Conservation (phyloP, 1,140 invertebrate species). For the Diorhabda sublineata region DNA sequence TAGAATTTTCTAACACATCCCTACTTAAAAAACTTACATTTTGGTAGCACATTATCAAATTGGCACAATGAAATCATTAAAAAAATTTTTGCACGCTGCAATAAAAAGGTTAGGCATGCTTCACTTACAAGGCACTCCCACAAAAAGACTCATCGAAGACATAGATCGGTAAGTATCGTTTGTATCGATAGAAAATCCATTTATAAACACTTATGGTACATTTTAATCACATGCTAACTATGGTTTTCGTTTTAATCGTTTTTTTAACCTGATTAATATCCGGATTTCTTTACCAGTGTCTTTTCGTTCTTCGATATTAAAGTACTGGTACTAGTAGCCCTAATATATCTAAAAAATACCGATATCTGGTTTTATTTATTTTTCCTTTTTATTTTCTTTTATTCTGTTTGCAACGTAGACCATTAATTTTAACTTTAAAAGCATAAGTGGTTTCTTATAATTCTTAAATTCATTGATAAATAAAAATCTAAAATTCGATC, state of each 20-base stretch:
- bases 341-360: neutral
- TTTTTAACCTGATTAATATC: neutral
- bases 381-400: neutral
- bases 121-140: constrained; percentile 65
- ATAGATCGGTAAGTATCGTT: constrained; percentile 64
- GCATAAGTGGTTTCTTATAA: too few relatives aligned
- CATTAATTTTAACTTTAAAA: too few relatives aligned
- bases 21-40: neutral
- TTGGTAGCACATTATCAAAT: neutral
- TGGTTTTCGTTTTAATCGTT: neutral
- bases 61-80: constrained; percentile 7
- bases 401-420: constrained; percentile 22
- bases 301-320: neutral
- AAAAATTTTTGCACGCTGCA: constrained; percentile 42
- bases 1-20: too few relatives aligned
- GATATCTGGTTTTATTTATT: neutral
- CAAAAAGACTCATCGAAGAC: constrained; percentile 66
- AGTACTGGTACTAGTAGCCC: neutral
- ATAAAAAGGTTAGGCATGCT: constrained; percentile 61
- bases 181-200: too few relatives aligned
- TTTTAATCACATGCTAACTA: too few relatives aligned
- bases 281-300: neutral
- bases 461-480: too few relatives aligned
- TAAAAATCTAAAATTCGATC: too few relatives aligned
- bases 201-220: too few relatives aligned